A percentile compares a stretch with the other conserved stretches of the same genome.
Conservation (phyloP, 2,797 vertebrate species). For the Sebastes goodei region DNA sequence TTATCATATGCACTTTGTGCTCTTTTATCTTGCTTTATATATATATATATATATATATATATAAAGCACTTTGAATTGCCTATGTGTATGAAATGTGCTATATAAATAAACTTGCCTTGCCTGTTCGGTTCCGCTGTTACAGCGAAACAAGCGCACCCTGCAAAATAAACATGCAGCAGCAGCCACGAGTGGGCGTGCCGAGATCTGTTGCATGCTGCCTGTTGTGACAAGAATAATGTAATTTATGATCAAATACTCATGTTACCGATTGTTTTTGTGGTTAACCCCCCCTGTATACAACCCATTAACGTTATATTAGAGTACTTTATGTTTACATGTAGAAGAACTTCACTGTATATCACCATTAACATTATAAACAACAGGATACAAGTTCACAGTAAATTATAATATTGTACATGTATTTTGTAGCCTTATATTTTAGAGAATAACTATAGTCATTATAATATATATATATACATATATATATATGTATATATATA, state of each 20-base stretch:
- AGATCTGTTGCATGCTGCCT: conserved; percentile 40
- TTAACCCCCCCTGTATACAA: neutral
- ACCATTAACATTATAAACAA: neutral
- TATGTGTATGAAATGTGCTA: too few species aligned
- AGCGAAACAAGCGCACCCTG: conserved; percentile 1
- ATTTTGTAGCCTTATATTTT: neutral
- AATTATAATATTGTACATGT: neutral
- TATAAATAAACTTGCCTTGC: conserved; percentile 16
- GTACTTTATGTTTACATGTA: neutral
- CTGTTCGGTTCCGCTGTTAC: neutral
- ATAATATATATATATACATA: too few species aligned
- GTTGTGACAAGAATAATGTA: conserved; percentile 14
- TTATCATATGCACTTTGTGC: too few species aligned
- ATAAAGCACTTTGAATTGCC: too few species aligned
- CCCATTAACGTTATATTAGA: neutral
- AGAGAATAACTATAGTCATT: neutral
- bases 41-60: too few species aligned
- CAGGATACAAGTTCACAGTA: neutral
- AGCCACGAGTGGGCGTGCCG: conserved; percentile 66
- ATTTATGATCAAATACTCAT: neutral
- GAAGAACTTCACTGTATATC: neutral
- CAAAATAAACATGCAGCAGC: conserved; percentile 50
- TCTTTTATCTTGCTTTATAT: too few species aligned
- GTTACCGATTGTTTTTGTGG: neutral
- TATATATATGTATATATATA: too few species aligned